Base-by-base conservation (phyloP, 1,140 invertebrate species). In the Euura lappo region DNA sequence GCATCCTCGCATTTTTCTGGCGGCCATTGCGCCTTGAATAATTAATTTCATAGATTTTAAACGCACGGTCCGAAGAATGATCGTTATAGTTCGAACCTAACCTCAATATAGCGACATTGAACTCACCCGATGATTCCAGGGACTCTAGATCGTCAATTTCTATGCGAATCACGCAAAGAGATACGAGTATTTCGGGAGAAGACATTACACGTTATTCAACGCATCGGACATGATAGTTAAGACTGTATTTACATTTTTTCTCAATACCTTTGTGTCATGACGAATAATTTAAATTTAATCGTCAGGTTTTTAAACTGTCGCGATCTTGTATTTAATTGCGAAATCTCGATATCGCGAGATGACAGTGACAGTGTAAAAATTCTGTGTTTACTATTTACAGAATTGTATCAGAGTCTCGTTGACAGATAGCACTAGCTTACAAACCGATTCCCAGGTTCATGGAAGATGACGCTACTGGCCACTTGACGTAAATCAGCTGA, bases 111-210 rank as follows among this genome's bases (percentile, higher is more conserved):
- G 76, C 74, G 44, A 76, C 44, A 65, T 43, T 44, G 2, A 67
- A 67, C 76, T 75, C 75, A 86, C 86, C 80, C 75, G 78, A 78
- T 76, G 75, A 80, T 79, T 85, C 79, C 78, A 85, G 81, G 68
- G 80, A 71, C 69, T 83, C 76, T 65, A 76, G 74, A 78, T 89
- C 82, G 73, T 86, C 84, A 75, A 90, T 87, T 86, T 91, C 90
- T 67, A 91, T 87, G 72, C 90, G 87, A 85, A 91, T 88, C 76
- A 90, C 89, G 80, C 90, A 91, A 66, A 91, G 85, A 43, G 90
- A 88, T 0, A 91, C 90, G 70, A 88, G 83, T 81, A 89, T 88
- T 66, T 85, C 79, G 68, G 79, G 77, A 10, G 84, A 85, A 84
- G 82, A 85, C 87, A 88, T 88, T 71, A 80, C 79, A 83, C 80